Base-by-base conservation (phyloP, 2,113 vertebrate species). In the Bungarus multicinctus region DNA sequence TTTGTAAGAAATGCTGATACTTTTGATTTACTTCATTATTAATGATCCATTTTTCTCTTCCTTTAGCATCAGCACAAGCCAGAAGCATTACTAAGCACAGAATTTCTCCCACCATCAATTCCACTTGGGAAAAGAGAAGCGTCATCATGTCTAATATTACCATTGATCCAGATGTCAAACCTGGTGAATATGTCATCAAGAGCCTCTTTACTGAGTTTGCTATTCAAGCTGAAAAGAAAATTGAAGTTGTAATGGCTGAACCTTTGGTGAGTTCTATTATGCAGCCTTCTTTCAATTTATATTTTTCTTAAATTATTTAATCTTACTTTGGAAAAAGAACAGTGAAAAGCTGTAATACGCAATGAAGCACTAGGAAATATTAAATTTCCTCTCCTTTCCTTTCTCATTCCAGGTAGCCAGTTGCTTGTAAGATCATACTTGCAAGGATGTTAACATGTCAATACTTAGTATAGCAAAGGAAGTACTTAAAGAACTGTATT, bases 171-270 rank as follows among this genome's bases (percentile, higher is more conserved):
- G 99, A 99, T 98, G 98, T 99, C 96, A 99, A 99, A 97, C 99
- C 99, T 85, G 99, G 99, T 95, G 99, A 99, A 97, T 99, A 99
- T 96, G 99, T 99, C 98, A 99, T 99, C 98, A 99, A 99, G 98
- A 99, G 99, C 97, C 98, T 99, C 90, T 99, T 99, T 34, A 99
- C 99, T 39, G 99, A 99, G 97, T 99, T 99, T 95, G 99, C 99
- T 95, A 97, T 99, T 97, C 99, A 99, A 94, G 99, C 99, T 89
- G 99, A 99, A 98, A 99, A 99, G 98, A 99, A 99, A 98, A 99
- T 99, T 94, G 99, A 99, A 98, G 98, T 99, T 98, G 99, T 99
- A 97, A 99, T 99, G 99, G 99, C 99, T 87, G 99, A 99, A 97
- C 99, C 99, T 88, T 98, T 99, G 99, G 99, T 99, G 96, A 99